Base-by-base conservation (phyloP, 2,113 vertebrate genomes). In the Litocranius walleri region DNA sequence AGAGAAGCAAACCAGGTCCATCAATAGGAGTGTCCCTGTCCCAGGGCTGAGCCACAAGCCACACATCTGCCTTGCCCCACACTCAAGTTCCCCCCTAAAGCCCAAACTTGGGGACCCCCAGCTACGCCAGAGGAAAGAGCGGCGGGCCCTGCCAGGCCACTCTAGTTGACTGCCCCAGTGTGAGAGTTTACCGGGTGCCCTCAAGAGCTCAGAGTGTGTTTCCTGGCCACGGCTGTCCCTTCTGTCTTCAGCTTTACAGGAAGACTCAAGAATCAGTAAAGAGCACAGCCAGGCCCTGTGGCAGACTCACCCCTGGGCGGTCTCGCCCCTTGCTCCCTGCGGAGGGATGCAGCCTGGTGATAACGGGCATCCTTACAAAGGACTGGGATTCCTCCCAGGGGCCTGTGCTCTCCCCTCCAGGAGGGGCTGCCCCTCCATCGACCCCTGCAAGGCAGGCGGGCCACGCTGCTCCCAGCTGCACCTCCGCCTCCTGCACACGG, bases 171-270 rank as follows among this genome's bases (percentile, higher is more conserved):
- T 80, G 93, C 78, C 91, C 84, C 78, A 81, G 83, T 33, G 17
- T 87, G 92, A 90, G 98, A 87, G 89, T 80, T 96, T 88, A 94
- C 97, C 48, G 81, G 6, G 52, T 50, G 88, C 92, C 77, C 96
- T 96, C 92, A 67, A 96, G 92, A 97, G 98, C 94, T 94, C 96
- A 93, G 95, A 96, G 88, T 0, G 1, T 81, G 87, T 15, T 97
- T 96, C 95, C 74, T 12, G 6, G 62, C 94, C 3, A 0, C 29
- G 71, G 84, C 14, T 96, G 62, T 52, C 45, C 67, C 96, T 81
- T 95, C 94, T 50, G 83, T 96, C 89, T 50, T 81, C 17, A 13
- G 27, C 23, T 82, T 86, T 74, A 40, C 54, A 82, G 85, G 96
- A 84, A 90, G 85, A 93, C 80, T 92, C 71, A 16, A n/a, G 61